Evolutionary conservation across 1,140 invertebrate genomes (phyloP).

Genomic region (Lysiphlebus fabarum): DNA sequence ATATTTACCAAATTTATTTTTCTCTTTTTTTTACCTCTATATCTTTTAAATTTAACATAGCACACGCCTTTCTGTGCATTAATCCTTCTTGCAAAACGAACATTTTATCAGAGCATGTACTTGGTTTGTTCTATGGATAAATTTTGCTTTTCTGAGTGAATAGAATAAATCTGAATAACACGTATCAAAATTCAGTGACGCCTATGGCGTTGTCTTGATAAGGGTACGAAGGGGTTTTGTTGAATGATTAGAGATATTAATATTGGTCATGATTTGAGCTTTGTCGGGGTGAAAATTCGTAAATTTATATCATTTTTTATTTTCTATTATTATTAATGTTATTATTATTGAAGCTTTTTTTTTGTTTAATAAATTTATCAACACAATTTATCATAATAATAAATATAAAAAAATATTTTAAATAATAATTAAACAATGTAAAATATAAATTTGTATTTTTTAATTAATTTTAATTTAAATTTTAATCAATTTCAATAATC

Average conservation of each 20-base stretch:
- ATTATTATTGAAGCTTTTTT: too few species aligned
- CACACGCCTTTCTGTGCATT: conserved; percentile 29
- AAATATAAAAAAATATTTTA: too few species aligned
- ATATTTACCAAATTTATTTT: not conserved
- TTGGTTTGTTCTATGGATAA: conserved; percentile 44
- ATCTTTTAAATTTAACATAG: not conserved
- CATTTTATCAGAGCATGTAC: conserved; percentile 37
- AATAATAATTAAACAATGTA: too few species aligned
- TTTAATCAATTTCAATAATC: too few species aligned
- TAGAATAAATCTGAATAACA: conserved; percentile 51
- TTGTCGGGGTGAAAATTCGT: not conserved
- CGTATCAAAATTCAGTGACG: conserved; percentile 40
- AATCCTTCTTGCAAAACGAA: conserved; percentile 38
- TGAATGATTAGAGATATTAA: conserved; percentile 57
- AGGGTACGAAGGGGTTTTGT: conserved; percentile 48
- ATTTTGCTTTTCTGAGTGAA: conserved; percentile 37
- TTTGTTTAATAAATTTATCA: too few species aligned
- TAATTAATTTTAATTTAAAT: too few species aligned
- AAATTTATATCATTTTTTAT: too few species aligned
- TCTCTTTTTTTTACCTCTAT: not conserved
- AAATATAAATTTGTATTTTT: too few species aligned
- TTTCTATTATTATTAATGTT: too few species aligned
- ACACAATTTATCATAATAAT: too few species aligned
- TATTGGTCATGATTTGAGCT: conserved; percentile 34
- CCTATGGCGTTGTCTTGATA: conserved; percentile 47